These are phyloP conservation scores for Sialia sialis DNA, from an alignment of 2,113 vertebrate species.

Conservation along the genomic window DNA sequence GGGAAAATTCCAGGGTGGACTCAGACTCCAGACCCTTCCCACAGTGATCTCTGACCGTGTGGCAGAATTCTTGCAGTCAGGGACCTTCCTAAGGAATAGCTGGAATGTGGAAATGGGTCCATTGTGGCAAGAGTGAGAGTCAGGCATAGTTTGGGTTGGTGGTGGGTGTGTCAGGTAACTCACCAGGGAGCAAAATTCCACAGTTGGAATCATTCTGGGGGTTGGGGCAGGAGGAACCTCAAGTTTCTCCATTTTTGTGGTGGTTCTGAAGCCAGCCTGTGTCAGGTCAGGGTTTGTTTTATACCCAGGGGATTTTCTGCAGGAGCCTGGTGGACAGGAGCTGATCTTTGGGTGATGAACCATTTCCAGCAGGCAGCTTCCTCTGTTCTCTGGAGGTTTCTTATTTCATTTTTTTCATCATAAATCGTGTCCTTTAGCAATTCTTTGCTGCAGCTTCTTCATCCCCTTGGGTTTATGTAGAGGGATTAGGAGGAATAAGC, in stretches of 20 bases:
- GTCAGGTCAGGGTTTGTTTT: neutral
- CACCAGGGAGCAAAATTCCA: neutral
- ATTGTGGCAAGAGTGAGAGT: neutral
- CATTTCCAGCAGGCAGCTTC: neutral
- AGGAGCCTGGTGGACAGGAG: fast-evolving
- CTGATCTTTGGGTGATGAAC: neutral
- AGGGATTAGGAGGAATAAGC: neutral
- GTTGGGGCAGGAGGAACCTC: fast-evolving
- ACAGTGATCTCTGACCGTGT: neutral
- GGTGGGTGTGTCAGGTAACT: neutral
- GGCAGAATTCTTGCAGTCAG: neutral
- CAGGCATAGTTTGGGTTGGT: neutral
- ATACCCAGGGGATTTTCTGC: neutral
- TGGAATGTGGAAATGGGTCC: neutral
- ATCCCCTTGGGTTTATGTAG: neutral
- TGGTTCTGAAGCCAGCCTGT: neutral
- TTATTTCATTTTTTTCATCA: neutral
- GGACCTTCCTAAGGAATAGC: neutral
- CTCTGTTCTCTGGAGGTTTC: neutral
- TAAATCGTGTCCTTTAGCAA: neutral
- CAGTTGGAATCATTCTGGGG: neutral
- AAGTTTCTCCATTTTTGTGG: neutral
- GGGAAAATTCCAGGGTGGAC: neutral
- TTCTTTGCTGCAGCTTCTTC: neutral
- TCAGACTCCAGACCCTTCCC: neutral